Percentiles rank a stretch among this genome's conserved stretches.
Evolutionary conservation across 1,140 invertebrate species (phyloP).

Genomic region (Rhopalosiphum maidis): DNA sequence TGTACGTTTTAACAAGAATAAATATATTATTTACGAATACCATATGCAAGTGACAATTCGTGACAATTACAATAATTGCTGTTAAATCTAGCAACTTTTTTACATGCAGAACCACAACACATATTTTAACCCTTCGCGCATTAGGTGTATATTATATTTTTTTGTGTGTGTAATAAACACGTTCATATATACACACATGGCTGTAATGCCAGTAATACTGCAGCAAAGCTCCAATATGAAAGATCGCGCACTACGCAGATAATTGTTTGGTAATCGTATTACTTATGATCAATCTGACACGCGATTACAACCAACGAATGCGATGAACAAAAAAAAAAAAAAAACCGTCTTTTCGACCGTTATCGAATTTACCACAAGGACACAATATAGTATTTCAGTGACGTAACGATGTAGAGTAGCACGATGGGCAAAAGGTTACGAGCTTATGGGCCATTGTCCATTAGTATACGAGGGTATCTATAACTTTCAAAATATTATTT

Average conservation of each 20-base stretch:
- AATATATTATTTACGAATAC: not conserved
- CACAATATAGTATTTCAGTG: too few species aligned
- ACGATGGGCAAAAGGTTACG: too few species aligned
- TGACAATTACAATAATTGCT: slow-evolving; percentile 17
- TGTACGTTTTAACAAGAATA: not conserved
- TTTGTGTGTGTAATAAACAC: not conserved
- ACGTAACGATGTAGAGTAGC: too few species aligned
- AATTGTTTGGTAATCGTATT: too few species aligned
- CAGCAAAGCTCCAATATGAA: not conserved
- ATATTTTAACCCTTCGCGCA: not conserved
- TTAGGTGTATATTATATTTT: not conserved
- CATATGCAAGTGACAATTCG: slow-evolving; percentile 19
- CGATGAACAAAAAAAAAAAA: too few species aligned
- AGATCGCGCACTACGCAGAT: not conserved
- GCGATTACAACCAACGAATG: too few species aligned
- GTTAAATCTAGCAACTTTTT: not conserved
- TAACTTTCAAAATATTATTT: too few species aligned
- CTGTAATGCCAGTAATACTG: not conserved
- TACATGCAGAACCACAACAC: not conserved
- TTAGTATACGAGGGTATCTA: too few species aligned
- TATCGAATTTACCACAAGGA: too few species aligned
- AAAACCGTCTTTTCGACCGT: too few species aligned
- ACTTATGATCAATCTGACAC: too few species aligned
- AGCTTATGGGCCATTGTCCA: too few species aligned
- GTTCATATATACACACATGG: not conserved